phyloP scores from a whole-genome alignment of 2,888 invertebrate genomes.

The Stenoptilia bipunctidactyla region DNA sequence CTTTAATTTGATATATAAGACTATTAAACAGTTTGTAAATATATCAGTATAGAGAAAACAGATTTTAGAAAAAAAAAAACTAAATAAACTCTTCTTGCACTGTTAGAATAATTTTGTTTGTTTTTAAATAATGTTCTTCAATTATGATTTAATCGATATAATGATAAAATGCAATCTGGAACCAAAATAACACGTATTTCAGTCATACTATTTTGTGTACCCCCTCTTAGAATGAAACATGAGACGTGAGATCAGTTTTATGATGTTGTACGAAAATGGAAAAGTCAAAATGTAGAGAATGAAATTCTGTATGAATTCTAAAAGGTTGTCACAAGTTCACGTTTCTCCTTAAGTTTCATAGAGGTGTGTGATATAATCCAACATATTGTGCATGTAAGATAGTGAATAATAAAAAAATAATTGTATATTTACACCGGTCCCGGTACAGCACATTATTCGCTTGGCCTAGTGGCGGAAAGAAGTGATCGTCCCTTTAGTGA shows the following conservation, averaged over 20 bases:
- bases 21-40: too few species aligned
- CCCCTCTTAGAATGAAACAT: conserved; percentile 22
- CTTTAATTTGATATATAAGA: too few species aligned
- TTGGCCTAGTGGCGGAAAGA: conserved; percentile 79
- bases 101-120: too few species aligned
- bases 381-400: conserved; percentile 4
- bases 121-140: too few species aligned
- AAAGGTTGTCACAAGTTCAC: conserved; percentile 32
- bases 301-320: conserved; percentile 15
- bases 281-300: too few species aligned
- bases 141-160: too few species aligned
- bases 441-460: conserved; percentile 92
- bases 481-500: conserved; percentile 58
- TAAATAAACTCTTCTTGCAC: too few species aligned
- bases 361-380: too few species aligned
- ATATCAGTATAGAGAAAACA: too few species aligned
- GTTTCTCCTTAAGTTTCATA: too few species aligned
- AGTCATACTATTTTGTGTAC: conserved; percentile 24
- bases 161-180: too few species aligned
- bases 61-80: too few species aligned
- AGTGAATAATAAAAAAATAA: conserved; percentile 54
- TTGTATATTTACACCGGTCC: conserved; percentile 88
- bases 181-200: conserved; percentile 27
- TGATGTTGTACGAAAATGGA: conserved; percentile 6
- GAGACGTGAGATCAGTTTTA: background rate